Percentiles rank a stretch among this genome's conserved stretches.
Conservation (phyloP, 1,140 invertebrate species). For the Cherax quadricarinatus region DNA sequence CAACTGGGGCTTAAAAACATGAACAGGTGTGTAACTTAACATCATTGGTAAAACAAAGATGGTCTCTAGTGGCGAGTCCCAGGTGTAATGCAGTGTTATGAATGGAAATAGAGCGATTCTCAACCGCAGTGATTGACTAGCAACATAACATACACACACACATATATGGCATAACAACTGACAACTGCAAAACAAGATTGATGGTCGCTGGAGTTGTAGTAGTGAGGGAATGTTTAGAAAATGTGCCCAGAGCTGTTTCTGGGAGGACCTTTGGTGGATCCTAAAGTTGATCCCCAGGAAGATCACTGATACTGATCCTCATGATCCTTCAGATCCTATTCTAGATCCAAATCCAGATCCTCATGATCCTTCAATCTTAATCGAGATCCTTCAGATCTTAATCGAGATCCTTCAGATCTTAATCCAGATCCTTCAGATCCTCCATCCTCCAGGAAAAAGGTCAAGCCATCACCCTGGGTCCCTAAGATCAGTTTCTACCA, state of each 20-base stretch:
- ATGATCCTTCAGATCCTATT: background rate
- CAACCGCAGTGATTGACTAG: slow-evolving; percentile 45
- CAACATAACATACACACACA: slow-evolving; percentile 26
- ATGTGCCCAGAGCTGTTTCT: background rate
- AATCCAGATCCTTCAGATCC: background rate
- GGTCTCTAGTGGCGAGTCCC: background rate
- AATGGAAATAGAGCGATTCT: slow-evolving; percentile 16
- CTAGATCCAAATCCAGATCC: background rate
- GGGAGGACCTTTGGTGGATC: background rate
- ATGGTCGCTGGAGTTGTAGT: background rate
- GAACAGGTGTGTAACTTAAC: no score
- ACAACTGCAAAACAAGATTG: background rate
- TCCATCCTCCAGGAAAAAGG: background rate
- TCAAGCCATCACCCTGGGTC: background rate
- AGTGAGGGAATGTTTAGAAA: background rate
- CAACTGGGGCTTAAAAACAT: no score
- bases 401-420: background rate
- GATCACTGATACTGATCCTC: background rate
- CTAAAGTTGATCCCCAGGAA: slow-evolving; percentile 12
- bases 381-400: background rate
- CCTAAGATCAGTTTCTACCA: background rate
- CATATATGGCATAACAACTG: slow-evolving; percentile 6
- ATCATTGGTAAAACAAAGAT: no score
- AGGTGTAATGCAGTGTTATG: background rate
- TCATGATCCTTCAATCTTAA: background rate